These are phyloP conservation scores for Anarrhichthys ocellatus DNA, from an alignment of 2,113 vertebrate species.

Conservation along the genomic window DNA sequence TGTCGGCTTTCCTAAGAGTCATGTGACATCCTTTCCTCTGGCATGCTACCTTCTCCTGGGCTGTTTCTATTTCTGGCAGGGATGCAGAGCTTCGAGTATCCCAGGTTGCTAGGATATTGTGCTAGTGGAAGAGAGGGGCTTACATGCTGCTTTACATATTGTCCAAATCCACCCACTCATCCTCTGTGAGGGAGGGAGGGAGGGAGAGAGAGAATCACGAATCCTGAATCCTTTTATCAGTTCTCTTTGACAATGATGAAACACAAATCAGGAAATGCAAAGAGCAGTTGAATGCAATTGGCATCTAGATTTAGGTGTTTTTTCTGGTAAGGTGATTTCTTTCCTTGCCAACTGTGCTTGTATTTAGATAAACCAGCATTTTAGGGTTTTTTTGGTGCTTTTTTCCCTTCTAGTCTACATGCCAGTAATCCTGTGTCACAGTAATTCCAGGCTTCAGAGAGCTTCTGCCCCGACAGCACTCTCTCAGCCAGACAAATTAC, in stretches of 20 bases:
- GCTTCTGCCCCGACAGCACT: constrained; percentile 54
- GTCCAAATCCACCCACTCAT: constrained; percentile 40
- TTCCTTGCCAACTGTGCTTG: constrained; percentile 28
- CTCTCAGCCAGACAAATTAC: constrained; percentile 49
- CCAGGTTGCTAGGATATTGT: constrained; percentile 77
- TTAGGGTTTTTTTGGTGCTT: constrained; percentile 23
- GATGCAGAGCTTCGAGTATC: constrained; percentile 62
- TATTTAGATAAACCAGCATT: constrained; percentile 51
- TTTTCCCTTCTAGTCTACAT: constrained; percentile 19
- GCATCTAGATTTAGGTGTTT: constrained; percentile 14
- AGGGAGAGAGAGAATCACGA: too few species aligned
- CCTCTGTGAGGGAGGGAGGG: not conserved
- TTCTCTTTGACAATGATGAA: constrained; percentile 26
- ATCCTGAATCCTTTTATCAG: constrained; percentile 15
- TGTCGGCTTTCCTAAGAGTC: constrained; percentile 41
- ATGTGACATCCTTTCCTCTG: constrained; percentile 58
- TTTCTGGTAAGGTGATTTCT: constrained; percentile 23
- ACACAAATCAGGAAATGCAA: constrained; percentile 21
- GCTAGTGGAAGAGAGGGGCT: constrained; percentile 33
- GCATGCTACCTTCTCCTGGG: constrained; percentile 54
- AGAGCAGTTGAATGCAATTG: constrained; percentile 27
- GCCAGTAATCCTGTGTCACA: constrained; percentile 66
- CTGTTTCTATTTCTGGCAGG: constrained; percentile 74
- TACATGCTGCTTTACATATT: constrained; percentile 63
- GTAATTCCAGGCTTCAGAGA: constrained; percentile 67